Base-by-base conservation (phyloP, 1,140 invertebrate genomes). In the Lithobius niger region DNA sequence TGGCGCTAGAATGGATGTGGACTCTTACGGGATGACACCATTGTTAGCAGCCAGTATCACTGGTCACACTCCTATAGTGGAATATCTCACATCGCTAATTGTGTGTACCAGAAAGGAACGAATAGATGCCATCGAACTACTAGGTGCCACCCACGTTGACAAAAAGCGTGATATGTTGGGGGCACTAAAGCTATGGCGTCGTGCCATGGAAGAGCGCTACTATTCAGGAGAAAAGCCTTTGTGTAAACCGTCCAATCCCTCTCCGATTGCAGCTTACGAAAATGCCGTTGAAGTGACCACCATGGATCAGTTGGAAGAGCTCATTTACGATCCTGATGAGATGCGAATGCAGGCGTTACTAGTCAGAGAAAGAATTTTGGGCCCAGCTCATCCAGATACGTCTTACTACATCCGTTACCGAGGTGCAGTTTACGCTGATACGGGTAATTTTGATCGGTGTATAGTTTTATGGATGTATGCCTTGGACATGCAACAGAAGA, bases 131-230 rank as follows among this genome's bases (percentile, higher is more conserved):
- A 68, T 97, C 31, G 92, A 97, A 71, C 73, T 97, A 27, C 73
- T 97, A 2, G 93, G 93, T n/a, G 88, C 93, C 2, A 96, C 93
- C 0, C 95, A 84, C 71, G 90, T 96, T n/a, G 93, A 97, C 68
- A 94, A 94, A 68, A 88, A 90, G 69, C 74, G 89, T 56, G 91
- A 97, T 70, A 91, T 96, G 83, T 78, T 90, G 28, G 86, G 85
- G 3, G 92, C 90, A 0, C 71, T 92, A 18, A 78, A 82, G 57
- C 75, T 88, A 53, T 97, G 92, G 93, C 88, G 86, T 66, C 75
- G 82, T 62, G 90, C 91, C 1, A 86, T 96, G 79, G 77, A 84
- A 49, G 79, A 88, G 62, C 82, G 69, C 61, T 76, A 72, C 65
- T 76, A 75, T 60, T 77, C 76, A 58, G 76, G 77, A 57, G 67